Evolutionary conservation across 2,888 invertebrate genomes (phyloP), one percentile per base, ranked within the genome.

Genomic region (Chrysolina oricalcia): DNA sequence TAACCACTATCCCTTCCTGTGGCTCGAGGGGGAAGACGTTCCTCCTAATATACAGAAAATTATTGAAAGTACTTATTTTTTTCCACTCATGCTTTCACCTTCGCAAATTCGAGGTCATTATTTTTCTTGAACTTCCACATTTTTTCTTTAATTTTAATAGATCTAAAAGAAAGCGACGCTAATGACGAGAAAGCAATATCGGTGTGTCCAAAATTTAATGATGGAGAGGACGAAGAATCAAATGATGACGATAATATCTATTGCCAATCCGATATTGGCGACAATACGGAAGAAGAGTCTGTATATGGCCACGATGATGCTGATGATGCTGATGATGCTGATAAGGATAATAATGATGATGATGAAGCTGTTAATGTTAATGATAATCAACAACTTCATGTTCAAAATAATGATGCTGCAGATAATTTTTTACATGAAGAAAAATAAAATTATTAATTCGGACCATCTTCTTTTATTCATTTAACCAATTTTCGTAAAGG

Each of bases 191-290:
- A 53, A 53, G 21, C 10, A 8, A 53, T 53, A 53, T 53, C 15
- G 53, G 53, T 53, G 53, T 53, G 53, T 53, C 53, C 53, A 53
- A 53, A 53, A 2, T 53, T 53, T 9, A 53, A n/a, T 53, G 9
- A 53, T 53, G 53, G 9, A 48, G 48, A 48, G 48, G 48, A 48
- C 48, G 48, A 48, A 48, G 17, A 48, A 48, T 48, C 48, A 6
- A 17, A 53, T 53, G 53, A 17, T 53, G 53, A 21, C 19, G 43
- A 43, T 43, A 13, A 53, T 53, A 53, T 53, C 56, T 1, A 56
- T 56, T 56, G 56, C 23, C n/a, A 23, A 56, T 56, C 56, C 56
- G 56, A 56, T 19, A 56, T 56, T 56, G 21, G 56, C 56, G 56
- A 56, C 56, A 56, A 19, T 43, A 43, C 43, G 35, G 35, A 35